Conservation (phyloP, 2,797 vertebrate species). For the Pteropus rufus region DNA sequence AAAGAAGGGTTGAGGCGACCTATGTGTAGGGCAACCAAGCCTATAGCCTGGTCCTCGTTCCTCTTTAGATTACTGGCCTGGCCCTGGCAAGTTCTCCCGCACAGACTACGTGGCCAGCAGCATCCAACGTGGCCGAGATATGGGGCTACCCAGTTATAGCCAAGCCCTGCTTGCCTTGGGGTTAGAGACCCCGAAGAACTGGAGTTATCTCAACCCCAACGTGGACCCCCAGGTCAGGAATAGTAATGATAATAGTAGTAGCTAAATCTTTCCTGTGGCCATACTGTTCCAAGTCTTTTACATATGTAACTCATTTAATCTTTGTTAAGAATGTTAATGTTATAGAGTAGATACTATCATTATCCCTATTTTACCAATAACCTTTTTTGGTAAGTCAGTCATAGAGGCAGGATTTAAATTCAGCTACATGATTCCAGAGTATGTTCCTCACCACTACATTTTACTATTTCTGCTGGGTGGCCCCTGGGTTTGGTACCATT, state of each 20-base stretch:
- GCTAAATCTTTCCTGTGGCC: not conserved
- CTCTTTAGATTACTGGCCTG: slow-evolving; percentile 94
- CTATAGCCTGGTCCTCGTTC: not conserved
- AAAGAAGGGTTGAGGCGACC: not conserved
- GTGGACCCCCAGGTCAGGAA: slow-evolving; percentile 69
- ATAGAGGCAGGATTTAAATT: not conserved
- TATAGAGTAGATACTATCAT: not conserved
- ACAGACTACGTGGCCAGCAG: slow-evolving; percentile 90
- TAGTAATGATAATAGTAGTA: not conserved
- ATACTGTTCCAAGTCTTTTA: not conserved
- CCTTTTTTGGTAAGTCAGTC: not conserved
- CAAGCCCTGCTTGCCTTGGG: slow-evolving; percentile 85
- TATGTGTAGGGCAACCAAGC: not conserved
- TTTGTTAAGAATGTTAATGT: not conserved
- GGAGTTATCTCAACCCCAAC: slow-evolving; percentile 85
- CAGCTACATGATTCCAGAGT: not conserved
- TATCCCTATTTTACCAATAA: not conserved
- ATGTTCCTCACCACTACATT: not conserved
- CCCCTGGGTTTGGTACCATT: not conserved
- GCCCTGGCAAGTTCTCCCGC: slow-evolving; percentile 89
- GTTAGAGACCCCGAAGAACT: slow-evolving; percentile 81
- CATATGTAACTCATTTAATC: not conserved
- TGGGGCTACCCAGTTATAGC: slow-evolving; percentile 92
- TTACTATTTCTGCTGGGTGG: not conserved
- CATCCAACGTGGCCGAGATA: slow-evolving; percentile 92